phyloP scores from a whole-genome alignment of 1,140 invertebrate species.

The Halictus rubicundus region DNA sequence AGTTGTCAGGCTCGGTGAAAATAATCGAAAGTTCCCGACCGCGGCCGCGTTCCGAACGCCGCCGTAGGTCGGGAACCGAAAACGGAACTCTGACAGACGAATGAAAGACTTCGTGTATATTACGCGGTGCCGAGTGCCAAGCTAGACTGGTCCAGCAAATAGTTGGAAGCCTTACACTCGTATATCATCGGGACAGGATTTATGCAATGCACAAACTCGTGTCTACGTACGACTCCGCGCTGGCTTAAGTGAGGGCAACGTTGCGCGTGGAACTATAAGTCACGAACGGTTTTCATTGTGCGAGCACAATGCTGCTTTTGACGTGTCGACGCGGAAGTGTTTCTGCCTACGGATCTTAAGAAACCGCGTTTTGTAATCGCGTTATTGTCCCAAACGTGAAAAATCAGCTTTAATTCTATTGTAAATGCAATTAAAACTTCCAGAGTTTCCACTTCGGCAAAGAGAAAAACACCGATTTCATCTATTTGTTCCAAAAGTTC shows the following conservation, averaged over 20 bases:
- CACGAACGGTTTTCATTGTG: conserved; percentile 24
- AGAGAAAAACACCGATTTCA: no score
- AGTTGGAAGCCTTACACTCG: conserved; percentile 47
- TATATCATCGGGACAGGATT: conserved; percentile 61
- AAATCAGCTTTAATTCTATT: no score
- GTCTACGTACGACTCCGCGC: conserved; percentile 25
- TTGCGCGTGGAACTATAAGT: conserved; percentile 22
- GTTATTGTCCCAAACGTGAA: not conserved
- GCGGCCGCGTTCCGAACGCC: not conserved
- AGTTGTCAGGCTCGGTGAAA: not conserved
- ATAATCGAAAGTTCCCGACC: not conserved
- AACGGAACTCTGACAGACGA: not conserved
- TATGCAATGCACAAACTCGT: conserved; percentile 53
- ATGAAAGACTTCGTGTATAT: conserved; percentile 13
- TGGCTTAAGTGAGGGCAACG: conserved; percentile 54
- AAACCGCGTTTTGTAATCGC: not conserved
- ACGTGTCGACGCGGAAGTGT: conserved; percentile 14
- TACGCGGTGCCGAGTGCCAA: conserved; percentile 24
- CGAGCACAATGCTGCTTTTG: conserved; percentile 1
- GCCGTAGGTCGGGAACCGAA: conserved; percentile 4
- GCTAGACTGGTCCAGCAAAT: conserved; percentile 58
- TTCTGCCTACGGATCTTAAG: not conserved
- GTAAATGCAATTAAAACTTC: no score
- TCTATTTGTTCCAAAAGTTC: no score
- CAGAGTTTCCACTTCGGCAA: no score